phyloP scores from a whole-genome alignment of 2,888 invertebrate genomes.

The Spialia ferax region DNA sequence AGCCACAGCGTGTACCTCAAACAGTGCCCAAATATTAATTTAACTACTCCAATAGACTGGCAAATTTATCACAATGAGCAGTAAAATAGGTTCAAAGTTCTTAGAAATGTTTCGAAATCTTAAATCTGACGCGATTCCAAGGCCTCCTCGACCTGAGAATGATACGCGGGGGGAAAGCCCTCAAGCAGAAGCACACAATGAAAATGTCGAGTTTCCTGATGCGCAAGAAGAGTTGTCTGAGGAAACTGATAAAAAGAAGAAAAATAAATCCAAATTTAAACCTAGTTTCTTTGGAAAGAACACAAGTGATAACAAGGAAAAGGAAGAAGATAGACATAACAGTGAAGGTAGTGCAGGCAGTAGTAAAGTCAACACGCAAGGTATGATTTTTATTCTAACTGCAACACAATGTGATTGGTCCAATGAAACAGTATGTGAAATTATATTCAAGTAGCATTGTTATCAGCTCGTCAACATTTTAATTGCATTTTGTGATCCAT shows the following conservation, averaged over 20 bases:
- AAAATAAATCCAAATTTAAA: conserved; percentile 58
- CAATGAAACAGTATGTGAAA: no score
- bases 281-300: conserved; percentile 50
- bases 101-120: conserved; percentile 75
- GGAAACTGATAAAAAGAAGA: conserved; percentile 54
- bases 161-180: conserved; percentile 45
- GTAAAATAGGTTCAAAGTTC: conserved; percentile 59
- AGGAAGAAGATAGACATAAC: conserved; percentile 49
- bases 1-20: no score
- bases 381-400: no score
- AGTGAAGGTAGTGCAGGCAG: conserved; percentile 52
- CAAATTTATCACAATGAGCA: conserved; percentile 44
- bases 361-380: conserved; percentile 71
- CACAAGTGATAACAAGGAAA: conserved; percentile 42
- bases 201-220: conserved; percentile 54
- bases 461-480: no score
- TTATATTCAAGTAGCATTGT: no score
- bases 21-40: no score
- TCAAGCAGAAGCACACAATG: conserved; percentile 50
- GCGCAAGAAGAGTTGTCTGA: conserved; percentile 61
- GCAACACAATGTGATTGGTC: no score
- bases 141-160: conserved; percentile 68
- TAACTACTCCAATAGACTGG: background rate
- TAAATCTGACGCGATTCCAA: conserved; percentile 83
- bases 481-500: no score